Percentiles rank a stretch among this genome's conserved stretches.
phyloP scores from a whole-genome alignment of 2,888 invertebrate genomes.

The Microdon myrmicae region DNA sequence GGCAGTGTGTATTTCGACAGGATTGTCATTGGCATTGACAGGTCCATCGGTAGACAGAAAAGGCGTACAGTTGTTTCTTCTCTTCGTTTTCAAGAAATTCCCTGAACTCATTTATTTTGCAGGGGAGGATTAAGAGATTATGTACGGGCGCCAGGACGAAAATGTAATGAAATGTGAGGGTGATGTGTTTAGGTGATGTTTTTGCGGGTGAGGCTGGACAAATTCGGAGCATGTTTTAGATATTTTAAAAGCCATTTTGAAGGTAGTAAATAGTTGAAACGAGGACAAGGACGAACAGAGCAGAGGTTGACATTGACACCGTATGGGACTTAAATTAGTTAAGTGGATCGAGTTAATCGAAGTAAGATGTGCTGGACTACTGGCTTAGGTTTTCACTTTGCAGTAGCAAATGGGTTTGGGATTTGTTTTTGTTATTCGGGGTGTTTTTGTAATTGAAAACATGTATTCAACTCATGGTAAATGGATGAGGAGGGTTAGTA shows the following conservation, averaged over 20 bases:
- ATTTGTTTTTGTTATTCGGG: slow-evolving; percentile 36
- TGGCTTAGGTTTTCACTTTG: slow-evolving; percentile 32
- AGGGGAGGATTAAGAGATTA: slow-evolving; percentile 49
- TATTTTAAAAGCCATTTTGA: slow-evolving; percentile 50
- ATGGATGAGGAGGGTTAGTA: slow-evolving; percentile 31
- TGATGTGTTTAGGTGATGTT: slow-evolving; percentile 40
- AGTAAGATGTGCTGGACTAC: slow-evolving; percentile 20
- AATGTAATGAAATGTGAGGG: slow-evolving; percentile 34
- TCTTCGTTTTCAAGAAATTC: slow-evolving; percentile 46
- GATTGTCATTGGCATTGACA: slow-evolving; percentile 50
- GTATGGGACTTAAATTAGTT: slow-evolving; percentile 51
- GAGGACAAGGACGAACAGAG: slow-evolving; percentile 18
- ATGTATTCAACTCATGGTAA: slow-evolving; percentile 23
- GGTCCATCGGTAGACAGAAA: slow-evolving; percentile 43
- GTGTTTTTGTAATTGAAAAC: slow-evolving; percentile 48
- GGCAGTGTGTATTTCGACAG: slow-evolving; percentile 28
- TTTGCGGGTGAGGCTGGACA: slow-evolving; percentile 51
- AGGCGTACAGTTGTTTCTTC: slow-evolving; percentile 28
- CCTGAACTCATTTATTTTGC: slow-evolving; percentile 42
- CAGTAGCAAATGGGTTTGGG: slow-evolving; percentile 46
- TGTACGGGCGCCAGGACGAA: slow-evolving; percentile 17
- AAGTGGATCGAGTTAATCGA: slow-evolving; percentile 48
- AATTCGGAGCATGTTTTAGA: slow-evolving; percentile 50
- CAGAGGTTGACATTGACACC: too few relatives aligned
- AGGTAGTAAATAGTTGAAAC: slow-evolving; percentile 13